Conservation (phyloP, 2,888 invertebrate species). For the Oscheius sp. region DNA sequence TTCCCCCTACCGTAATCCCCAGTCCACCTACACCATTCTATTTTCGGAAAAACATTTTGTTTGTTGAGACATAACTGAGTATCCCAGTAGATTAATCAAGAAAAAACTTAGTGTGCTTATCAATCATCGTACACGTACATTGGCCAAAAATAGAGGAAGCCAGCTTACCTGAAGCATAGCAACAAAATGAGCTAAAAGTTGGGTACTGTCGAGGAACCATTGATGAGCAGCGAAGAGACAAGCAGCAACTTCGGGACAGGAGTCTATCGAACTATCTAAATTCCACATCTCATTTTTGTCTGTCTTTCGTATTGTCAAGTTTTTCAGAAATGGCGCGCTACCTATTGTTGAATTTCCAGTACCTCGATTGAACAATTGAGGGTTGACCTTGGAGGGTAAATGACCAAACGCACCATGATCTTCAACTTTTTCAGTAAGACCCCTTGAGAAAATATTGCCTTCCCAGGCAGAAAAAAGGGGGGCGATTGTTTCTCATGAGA, state of each 20-base stretch:
- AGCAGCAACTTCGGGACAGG: slow-evolving; percentile 61
- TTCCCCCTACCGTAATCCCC: no score
- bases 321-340: neutral
- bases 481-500: neutral
- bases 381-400: slow-evolving; percentile 10
- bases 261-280: slow-evolving; percentile 21
- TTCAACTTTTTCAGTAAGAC: no score
- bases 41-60: neutral
- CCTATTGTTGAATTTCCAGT: slow-evolving; percentile 1
- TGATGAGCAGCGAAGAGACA: slow-evolving; percentile 73
- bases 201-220: slow-evolving; percentile 73
- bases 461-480: neutral
- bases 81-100: no score
- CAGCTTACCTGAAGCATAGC: slow-evolving; percentile 62
- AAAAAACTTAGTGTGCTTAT: neutral
- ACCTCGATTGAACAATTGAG: slow-evolving; percentile 14
- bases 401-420: slow-evolving; percentile 12
- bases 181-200: slow-evolving; percentile 68
- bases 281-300: neutral
- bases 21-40: no score
- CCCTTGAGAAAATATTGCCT: no score
- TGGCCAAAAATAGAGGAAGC: no score
- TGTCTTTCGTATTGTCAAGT: neutral
- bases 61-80: neutral
- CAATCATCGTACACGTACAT: neutral